These are phyloP conservation scores for Papilio gigon DNA, from an alignment of 2,888 invertebrate genomes.

Conservation along the genomic window DNA sequence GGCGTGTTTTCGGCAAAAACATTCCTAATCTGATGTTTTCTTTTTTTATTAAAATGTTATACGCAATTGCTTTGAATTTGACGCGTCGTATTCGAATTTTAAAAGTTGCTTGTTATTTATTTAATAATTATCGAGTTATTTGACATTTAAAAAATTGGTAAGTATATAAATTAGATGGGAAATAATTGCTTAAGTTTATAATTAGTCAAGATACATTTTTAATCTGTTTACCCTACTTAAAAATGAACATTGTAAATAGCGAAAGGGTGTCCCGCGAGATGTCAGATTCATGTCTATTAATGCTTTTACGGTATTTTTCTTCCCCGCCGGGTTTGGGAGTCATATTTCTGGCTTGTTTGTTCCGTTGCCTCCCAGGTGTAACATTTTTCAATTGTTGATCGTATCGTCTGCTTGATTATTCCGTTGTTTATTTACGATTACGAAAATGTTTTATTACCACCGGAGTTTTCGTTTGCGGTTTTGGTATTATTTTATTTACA, in stretches of 20 bases:
- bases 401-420: slow-evolving; percentile 28
- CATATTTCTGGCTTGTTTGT: slow-evolving; percentile 28
- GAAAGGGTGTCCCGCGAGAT: slow-evolving; percentile 12
- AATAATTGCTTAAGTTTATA: not conserved
- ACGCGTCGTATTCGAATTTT: not conserved
- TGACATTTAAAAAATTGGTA: too few species aligned
- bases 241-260: slow-evolving; percentile 6
- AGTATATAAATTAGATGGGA: too few species aligned
- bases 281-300: slow-evolving; percentile 20
- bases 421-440: slow-evolving; percentile 28
- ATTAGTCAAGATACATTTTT: not conserved
- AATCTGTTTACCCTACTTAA: not conserved
- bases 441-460: slow-evolving; percentile 9
- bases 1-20: not conserved
- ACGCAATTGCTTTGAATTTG: not conserved
- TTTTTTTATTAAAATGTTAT: not conserved
- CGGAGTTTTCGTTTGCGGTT: slow-evolving; percentile 2
- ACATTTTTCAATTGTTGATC: slow-evolving; percentile 31
- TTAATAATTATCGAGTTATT: too few species aligned
- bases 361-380: slow-evolving; percentile 16
- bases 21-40: not conserved
- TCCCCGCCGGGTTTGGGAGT: slow-evolving; percentile 20
- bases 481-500: not conserved
- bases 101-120: not conserved
- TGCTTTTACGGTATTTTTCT: slow-evolving; percentile 19